Evolutionary conservation across 2,888 invertebrate genomes (phyloP).

Genomic region (Platynereis dumerilii): DNA sequence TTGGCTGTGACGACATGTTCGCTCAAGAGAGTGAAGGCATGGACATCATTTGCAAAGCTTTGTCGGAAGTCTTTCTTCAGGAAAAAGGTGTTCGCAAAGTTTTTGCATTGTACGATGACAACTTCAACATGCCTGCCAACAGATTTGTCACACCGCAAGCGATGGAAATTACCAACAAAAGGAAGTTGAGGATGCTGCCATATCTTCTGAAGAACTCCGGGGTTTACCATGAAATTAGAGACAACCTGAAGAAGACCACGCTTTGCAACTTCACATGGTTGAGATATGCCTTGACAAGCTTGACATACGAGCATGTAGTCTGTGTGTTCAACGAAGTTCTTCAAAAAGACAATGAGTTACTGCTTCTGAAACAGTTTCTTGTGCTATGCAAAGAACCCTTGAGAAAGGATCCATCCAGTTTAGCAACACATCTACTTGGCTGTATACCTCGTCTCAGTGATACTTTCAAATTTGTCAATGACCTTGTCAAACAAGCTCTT

Average conservation of each 20-base stretch:
- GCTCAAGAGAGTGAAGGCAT: constrained; percentile 6
- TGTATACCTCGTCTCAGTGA: constrained; percentile 6
- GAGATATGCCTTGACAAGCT: background rate
- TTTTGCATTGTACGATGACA: constrained; percentile 7
- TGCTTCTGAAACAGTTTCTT: constrained; percentile 14
- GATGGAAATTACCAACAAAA: constrained; percentile 12
- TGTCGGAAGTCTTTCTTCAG: constrained; percentile 22
- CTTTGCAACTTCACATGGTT: constrained; percentile 25
- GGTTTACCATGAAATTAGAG: constrained; percentile 3
- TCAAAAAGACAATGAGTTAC: constrained; percentile 14
- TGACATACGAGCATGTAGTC: constrained; percentile 8
- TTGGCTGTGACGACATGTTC: constrained; percentile 3
- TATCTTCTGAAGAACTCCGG: constrained; percentile 19
- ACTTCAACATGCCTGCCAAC: constrained; percentile 20
- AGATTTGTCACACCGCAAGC: constrained; percentile 25
- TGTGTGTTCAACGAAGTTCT: constrained; percentile 5
- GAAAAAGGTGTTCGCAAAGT: constrained; percentile 17
- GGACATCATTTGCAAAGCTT: constrained; percentile 7
- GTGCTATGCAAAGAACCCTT: background rate
- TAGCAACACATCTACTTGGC: constrained; percentile 18
- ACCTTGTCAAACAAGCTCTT: constrained; percentile 9
- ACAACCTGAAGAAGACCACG: constrained; percentile 10
- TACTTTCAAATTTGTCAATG: constrained; percentile 2
- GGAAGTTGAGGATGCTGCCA: constrained; percentile 27
- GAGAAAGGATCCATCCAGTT: constrained; percentile 1